phyloP scores from a whole-genome alignment of 2,113 vertebrate genomes.

The Istiophorus platypterus region DNA sequence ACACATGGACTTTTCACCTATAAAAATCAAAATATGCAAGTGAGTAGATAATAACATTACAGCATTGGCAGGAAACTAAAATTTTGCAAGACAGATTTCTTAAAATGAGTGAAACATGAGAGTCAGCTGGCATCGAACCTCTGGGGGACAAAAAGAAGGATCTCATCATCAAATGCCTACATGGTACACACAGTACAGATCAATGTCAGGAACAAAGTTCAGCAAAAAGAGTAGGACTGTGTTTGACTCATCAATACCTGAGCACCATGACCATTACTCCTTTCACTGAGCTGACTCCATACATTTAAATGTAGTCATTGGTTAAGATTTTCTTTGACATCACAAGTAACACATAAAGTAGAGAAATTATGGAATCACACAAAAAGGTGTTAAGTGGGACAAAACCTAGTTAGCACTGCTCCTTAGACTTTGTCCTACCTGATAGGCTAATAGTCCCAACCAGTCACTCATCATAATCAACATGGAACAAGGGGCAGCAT shows the following conservation, averaged over 20 bases:
- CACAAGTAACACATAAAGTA: background rate
- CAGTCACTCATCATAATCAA: constrained; percentile 51
- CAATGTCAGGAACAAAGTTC: constrained; percentile 63
- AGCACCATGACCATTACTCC: background rate
- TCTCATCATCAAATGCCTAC: constrained; percentile 26
- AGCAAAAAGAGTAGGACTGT: constrained; percentile 14
- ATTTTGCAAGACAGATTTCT: constrained; percentile 11
- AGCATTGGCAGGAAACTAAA: background rate
- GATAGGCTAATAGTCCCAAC: constrained; percentile 30
- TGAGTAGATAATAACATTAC: background rate
- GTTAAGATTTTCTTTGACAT: background rate
- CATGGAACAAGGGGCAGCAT: constrained; percentile 35
- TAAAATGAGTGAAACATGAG: background rate
- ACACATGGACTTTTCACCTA: background rate
- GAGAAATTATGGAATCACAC: background rate
- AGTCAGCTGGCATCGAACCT: background rate
- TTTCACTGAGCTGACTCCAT: background rate
- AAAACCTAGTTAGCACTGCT: constrained; percentile 17
- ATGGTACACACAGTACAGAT: constrained; percentile 29
- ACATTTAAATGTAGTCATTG: background rate
- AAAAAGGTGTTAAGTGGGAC: background rate
- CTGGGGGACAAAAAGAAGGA: constrained; percentile 1
- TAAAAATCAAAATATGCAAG: background rate
- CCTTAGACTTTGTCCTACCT: constrained; percentile 58
- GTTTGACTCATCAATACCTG: constrained; percentile 7